Base-by-base conservation (phyloP, 2,797 vertebrate species). In the Carcharodon carcharias region DNA sequence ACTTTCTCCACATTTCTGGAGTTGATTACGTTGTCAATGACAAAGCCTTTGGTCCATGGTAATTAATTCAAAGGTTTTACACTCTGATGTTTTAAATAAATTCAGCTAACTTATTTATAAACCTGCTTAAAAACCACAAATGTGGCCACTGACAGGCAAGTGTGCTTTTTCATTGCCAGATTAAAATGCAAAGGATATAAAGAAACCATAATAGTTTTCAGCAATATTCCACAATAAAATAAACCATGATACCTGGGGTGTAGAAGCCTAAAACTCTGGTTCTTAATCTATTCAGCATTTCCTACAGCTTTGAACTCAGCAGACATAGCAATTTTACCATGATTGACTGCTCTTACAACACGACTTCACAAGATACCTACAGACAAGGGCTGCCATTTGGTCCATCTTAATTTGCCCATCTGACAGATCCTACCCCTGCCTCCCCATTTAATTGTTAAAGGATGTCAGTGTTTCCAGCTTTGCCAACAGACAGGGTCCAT, bases 41-140 rank as follows among this genome's bases (percentile, higher is more conserved):
- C 63, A 67, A 93, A n/a, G 61, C 21, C 89, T 14, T 85, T 45
- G n/a, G 18, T n/a, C 21, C 2, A 26, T 45, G 91, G 8, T 67
- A 93, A 45, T 11, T 31, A 45, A 65, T 45, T 67, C 91, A 65
- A 73, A 65, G n/a, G 26, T 67, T 93, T 67, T 93, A 40, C 40
- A 45, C n/a, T 21, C n/a, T 40, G 35, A n/a, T 92, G 89, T 92
- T 89, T 89, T 58, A 89, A 89, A 58, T 89, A 31, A 89, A 92
- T 40, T 45, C 40, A 50, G 23, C 16, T 85, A 50, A 85, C 7
- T 45, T 85, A 85, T 50, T 50, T 85, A 50, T 85, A 85, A 50
- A 50, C 21, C 40, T 50, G 40, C 0, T 45, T 23, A 8, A 45
- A 85, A 85, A 67, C n/a, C 21, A 92, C 35, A 45, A 23, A 40